Evolutionary conservation across 2,113 vertebrate species (phyloP), one percentile per base, ranked within the genome.

Genomic region (Oreocharis arfaki): DNA sequence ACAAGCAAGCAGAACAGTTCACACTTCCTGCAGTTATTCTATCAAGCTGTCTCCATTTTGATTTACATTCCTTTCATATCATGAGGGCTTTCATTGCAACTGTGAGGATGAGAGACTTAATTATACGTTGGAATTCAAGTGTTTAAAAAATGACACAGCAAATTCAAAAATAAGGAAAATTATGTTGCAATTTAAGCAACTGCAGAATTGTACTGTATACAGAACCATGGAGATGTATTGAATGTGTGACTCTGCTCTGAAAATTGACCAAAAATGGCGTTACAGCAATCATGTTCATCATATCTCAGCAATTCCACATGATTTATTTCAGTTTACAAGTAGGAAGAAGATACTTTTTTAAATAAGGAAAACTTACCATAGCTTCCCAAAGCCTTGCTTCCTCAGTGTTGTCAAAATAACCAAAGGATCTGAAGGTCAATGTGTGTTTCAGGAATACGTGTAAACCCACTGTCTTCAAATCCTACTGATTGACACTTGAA

Each of bases 131-230:
- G 27, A 80, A 94, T 90, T 74, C 47, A 91, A 93, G 35, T 87
- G 59, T 63, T 83, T 16, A 53, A 85, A 84, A 90, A 88, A 90
- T 83, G 60, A 82, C 41, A 59, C 74, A 84, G 87, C 64, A 78
- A 78, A 90, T 91, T 91, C 32, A 95, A 89, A 95, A 95, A 92
- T 91, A 92, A 89, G 63, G 65, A 81, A 73, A 84, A 79, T 87
- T 71, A 50, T 7, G 4, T 79, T 82, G 26, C 37, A 71, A 5
- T 75, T 91, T 94, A 64, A 71, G 77, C 87, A 95, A 86, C 93
- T 95, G 84, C 57, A 60, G 49, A 89, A 44, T 52, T 92, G 44
- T 69, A 19, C 68, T 63, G 11, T 70, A 9, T 80, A 42, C 16
- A 52, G 60, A 90, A 39, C 60, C 35, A 15, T 42, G 46, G 88